phyloP scores from a whole-genome alignment of 2,888 invertebrate species.

The Ptychoptera albimana region DNA sequence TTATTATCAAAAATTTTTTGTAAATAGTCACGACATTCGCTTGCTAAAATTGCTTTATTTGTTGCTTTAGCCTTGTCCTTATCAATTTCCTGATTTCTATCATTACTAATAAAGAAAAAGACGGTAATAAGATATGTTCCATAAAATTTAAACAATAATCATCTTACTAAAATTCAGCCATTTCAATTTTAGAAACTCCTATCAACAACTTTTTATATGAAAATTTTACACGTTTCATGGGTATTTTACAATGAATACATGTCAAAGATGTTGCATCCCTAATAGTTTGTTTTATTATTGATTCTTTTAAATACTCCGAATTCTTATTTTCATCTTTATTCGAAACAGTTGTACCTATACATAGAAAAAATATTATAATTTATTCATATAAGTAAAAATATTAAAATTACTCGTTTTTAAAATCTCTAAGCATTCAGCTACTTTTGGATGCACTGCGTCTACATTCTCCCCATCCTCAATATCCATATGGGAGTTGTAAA shows the following conservation, averaged over 20 bases:
- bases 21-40: conserved; percentile 50
- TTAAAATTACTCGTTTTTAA: conserved; percentile 13
- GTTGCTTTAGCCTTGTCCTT: conserved; percentile 12
- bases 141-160: background rate
- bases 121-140: background rate
- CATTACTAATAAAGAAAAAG: background rate
- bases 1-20: conserved; percentile 57
- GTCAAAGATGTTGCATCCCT: conserved; percentile 17
- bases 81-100: background rate
- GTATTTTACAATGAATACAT: conserved; percentile 22
- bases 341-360: conserved; percentile 15
- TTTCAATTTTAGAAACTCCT: conserved; percentile 19
- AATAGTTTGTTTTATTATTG: conserved; percentile 20
- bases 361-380: conserved; percentile 28
- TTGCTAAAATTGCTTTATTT: conserved; percentile 40
- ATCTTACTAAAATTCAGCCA: conserved; percentile 13
- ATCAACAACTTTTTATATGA: conserved; percentile 22
- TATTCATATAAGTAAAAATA: too few relatives aligned
- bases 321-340: conserved; percentile 20
- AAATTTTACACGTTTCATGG: conserved; percentile 20
- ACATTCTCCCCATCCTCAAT: conserved; percentile 21
- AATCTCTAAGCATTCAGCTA: conserved; percentile 33
- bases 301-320: conserved; percentile 21
- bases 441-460: conserved; percentile 30
- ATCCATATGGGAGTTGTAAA: conserved; percentile 22